phyloP scores from a whole-genome alignment of 2,113 vertebrate genomes.

The Bos taurus region DNA sequence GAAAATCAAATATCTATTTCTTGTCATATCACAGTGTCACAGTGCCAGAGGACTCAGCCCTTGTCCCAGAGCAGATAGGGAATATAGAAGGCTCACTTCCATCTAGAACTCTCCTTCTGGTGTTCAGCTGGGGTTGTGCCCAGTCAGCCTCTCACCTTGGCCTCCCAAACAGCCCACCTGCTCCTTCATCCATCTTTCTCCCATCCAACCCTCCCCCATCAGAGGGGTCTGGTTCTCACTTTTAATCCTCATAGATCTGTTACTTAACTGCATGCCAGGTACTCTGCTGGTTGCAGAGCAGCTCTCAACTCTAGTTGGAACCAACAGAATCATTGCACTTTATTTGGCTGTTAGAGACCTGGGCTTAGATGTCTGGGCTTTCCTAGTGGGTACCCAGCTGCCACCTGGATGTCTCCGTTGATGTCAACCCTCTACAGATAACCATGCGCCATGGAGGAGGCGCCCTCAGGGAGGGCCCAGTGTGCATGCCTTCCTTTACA shows the following conservation, averaged over 20 bases:
- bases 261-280: neutral
- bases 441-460: neutral
- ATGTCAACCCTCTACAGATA: neutral
- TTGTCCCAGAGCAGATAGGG: neutral
- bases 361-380: neutral
- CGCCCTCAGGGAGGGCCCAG: fast-evolving
- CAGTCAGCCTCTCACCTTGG: too few relatives aligned
- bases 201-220: too few relatives aligned
- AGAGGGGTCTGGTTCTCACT: neutral
- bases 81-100: neutral
- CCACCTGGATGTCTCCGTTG: neutral
- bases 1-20: neutral
- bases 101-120: neutral
- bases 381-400: fast-evolving
- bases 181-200: neutral
- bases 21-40: neutral
- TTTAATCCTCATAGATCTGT: neutral
- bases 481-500: neutral
- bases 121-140: neutral
- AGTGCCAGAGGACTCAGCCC: neutral
- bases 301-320: fast-evolving
- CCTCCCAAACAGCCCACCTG: neutral
- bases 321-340: neutral
- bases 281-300: neutral
- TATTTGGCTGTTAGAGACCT: neutral